Evolutionary conservation across 2,888 invertebrate genomes (phyloP).

Genomic region (Cryptus viduatorius): DNA sequence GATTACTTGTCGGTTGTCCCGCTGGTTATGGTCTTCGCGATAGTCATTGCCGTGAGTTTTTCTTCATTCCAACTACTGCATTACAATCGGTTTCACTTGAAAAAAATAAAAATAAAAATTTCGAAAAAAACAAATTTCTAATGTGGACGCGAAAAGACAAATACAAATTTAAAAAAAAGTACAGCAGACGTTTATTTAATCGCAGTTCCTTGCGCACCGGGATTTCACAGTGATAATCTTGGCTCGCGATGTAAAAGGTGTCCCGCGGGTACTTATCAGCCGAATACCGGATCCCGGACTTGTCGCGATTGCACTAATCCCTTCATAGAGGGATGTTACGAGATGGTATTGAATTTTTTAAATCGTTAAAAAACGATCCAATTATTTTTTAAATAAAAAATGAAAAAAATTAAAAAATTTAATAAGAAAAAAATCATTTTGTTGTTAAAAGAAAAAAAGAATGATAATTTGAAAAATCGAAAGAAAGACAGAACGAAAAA

Average conservation of each 20-base stretch:
- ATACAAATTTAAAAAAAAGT: neutral
- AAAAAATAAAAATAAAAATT: too few species aligned
- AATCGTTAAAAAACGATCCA: too few species aligned
- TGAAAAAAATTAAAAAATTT: too few species aligned
- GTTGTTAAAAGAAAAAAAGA: too few species aligned
- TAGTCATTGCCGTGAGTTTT: constrained; percentile 77
- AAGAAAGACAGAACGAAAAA: too few species aligned
- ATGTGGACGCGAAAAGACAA: neutral
- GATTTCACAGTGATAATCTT: constrained; percentile 79
- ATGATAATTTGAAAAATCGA: too few species aligned
- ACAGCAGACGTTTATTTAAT: constrained; percentile 23
- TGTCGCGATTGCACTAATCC: constrained; percentile 79
- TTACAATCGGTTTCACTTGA: too few species aligned
- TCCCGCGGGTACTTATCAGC: constrained; percentile 77
- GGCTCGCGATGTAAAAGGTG: constrained; percentile 78
- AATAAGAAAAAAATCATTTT: too few species aligned
- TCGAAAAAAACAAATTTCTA: too few species aligned
- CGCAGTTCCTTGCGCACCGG: constrained; percentile 78
- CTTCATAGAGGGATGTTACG: constrained; percentile 78
- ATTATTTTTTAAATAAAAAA: too few species aligned
- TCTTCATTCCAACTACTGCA: constrained; percentile 5
- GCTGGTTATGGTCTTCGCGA: constrained; percentile 78
- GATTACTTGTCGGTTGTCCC: constrained; percentile 78
- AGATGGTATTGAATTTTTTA: constrained; percentile 72
- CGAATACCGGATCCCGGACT: constrained; percentile 76